phyloP scores from a whole-genome alignment of 2,888 invertebrate species.

The Aethes cnicana region DNA sequence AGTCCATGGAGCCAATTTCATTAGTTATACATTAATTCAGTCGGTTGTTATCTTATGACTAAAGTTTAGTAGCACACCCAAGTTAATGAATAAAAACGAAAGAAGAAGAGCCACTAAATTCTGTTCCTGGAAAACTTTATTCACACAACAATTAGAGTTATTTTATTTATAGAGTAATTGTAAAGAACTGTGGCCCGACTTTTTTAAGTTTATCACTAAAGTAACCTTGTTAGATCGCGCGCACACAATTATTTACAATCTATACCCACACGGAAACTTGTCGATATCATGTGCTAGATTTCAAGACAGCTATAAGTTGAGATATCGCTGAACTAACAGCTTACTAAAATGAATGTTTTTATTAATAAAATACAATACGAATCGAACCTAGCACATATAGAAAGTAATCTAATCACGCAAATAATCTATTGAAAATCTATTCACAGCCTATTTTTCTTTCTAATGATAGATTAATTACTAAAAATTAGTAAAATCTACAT shows the following conservation, averaged over 20 bases:
- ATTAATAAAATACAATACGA: no score
- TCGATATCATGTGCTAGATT: slow-evolving; percentile 1
- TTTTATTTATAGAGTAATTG: neutral
- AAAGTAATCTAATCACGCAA: no score
- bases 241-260: slow-evolving; percentile 35
- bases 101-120: slow-evolving; percentile 6
- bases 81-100: slow-evolving; percentile 43
- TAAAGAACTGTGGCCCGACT: slow-evolving; percentile 9
- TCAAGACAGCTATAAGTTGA: neutral
- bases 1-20: no score
- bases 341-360: neutral
- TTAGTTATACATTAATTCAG: no score
- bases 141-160: no score
- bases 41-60: slow-evolving; percentile 14
- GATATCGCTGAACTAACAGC: neutral
- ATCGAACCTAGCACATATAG: no score
- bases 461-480: neutral
- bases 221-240: slow-evolving; percentile 41
- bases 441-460: slow-evolving; percentile 38
- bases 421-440: no score
- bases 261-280: slow-evolving; percentile 12
- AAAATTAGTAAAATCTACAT: neutral
- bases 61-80: slow-evolving; percentile 60
- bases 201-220: neutral
- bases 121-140: no score